Base-by-base conservation (phyloP, 2,888 invertebrate species). In the Pristionchus arcanus region DNA sequence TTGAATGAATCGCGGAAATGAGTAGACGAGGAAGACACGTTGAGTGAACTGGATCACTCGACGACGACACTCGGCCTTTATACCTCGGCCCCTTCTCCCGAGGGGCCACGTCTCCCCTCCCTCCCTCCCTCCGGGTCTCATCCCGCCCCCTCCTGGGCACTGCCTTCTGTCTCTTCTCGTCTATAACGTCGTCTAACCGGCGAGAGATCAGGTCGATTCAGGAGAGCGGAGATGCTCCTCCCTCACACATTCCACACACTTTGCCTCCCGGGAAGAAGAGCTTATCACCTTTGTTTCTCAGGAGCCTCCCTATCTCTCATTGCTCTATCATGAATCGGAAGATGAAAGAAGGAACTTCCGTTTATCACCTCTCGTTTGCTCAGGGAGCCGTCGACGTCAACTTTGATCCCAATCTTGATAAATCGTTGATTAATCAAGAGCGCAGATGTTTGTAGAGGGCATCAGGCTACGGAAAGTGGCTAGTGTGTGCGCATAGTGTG, bases 321-420 rank as follows among this genome's bases (percentile, higher is more conserved):
- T 28, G n/a, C 42, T 25, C 42, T 34, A 37, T 5, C 37, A 42
- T 13, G 77, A 42, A 42, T 28, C n/a, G n/a, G 28, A 42, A 42
- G 28, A 81, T 21, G 28, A 81, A 42, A 81, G 25, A 15, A 49
- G 34, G 81, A 81, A 81, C 81, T 81, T 81, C 81, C 81, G 81
- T 81, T 81, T 81, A 81, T 81, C 81, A 81, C 81, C 25, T 49
- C 25, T 11, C 21, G 49, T 81, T 81, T 81, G 81, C 81, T 21
- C 13, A 49, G 81, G n/a, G 28, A 42, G n/a, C 63, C 11, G 63
- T n/a, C 63, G n/a, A 1, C 19, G 42, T 74, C 81, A 53, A 81
- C 81, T 81, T 81, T 81, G 81, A 81, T 77, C 74, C 74, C 31
- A 42, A 77, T 81, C 81, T 81, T 81, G 19, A 49, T 81, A 53